Evolutionary conservation across 1,140 invertebrate species (phyloP).

Genomic region (Apis mellifera): Amel_HAv3.1 CM009931.2:9351001-9351500

Average conservation of each 20-base stretch:
- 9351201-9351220: slow-evolving; percentile 77
- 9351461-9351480: too few relatives aligned
- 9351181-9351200: slow-evolving; percentile 66
- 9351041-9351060: slow-evolving; percentile 20
- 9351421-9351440: too few relatives aligned
- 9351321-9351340: too few relatives aligned
- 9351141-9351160: slow-evolving; percentile 78
- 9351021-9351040: neutral
- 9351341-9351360: too few relatives aligned
- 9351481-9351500: too few relatives aligned
- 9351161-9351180: slow-evolving; percentile 72
- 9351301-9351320: too few relatives aligned
- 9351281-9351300: too few relatives aligned
- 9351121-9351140: slow-evolving; percentile 62
- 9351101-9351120: slow-evolving; percentile 74
- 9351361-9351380: too few relatives aligned
- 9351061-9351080: slow-evolving; percentile 65
- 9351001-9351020: neutral
- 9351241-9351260: neutral
- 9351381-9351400: too few relatives aligned
- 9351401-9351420: too few relatives aligned
- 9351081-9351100: slow-evolving; percentile 66
- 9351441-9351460: too few relatives aligned
- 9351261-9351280: too few relatives aligned
- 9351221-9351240: slow-evolving; percentile 53